These are phyloP conservation scores for Falco biarmicus DNA, from an alignment of 2,797 vertebrate species.

Conservation along the genomic window DNA sequence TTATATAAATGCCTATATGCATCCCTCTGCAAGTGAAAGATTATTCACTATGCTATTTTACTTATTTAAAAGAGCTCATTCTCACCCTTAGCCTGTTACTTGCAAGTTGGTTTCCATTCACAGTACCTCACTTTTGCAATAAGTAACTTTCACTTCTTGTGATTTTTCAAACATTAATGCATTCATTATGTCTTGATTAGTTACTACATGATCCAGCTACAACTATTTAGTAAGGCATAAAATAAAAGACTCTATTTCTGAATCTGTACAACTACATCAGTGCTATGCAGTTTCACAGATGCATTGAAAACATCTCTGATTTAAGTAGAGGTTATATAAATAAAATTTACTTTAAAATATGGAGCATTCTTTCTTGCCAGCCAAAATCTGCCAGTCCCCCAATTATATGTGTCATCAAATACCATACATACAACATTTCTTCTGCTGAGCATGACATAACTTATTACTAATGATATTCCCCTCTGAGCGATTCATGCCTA, in stretches of 20 bases:
- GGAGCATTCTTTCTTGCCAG: neutral
- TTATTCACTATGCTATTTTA: neutral
- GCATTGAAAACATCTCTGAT: neutral
- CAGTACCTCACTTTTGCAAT: neutral
- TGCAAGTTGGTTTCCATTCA: neutral
- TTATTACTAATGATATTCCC: neutral
- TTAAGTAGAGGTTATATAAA: neutral
- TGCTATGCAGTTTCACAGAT: neutral
- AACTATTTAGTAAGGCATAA: neutral
- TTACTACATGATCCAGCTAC: neutral
- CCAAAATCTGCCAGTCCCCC: neutral
- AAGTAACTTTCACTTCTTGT: neutral
- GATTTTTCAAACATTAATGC: neutral
- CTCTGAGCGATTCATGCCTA: neutral
- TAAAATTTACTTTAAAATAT: neutral
- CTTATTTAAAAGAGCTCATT: neutral
- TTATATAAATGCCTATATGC: neutral
- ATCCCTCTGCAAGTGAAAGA: neutral
- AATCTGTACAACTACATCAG: neutral
- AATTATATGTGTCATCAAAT: neutral
- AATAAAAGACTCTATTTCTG: neutral
- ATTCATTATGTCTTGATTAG: neutral
- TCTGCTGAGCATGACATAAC: neutral
- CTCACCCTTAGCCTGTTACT: neutral
- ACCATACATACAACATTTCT: neutral